Conservation (phyloP, 2,797 vertebrate species). For the Anguilla obscura region DNA sequence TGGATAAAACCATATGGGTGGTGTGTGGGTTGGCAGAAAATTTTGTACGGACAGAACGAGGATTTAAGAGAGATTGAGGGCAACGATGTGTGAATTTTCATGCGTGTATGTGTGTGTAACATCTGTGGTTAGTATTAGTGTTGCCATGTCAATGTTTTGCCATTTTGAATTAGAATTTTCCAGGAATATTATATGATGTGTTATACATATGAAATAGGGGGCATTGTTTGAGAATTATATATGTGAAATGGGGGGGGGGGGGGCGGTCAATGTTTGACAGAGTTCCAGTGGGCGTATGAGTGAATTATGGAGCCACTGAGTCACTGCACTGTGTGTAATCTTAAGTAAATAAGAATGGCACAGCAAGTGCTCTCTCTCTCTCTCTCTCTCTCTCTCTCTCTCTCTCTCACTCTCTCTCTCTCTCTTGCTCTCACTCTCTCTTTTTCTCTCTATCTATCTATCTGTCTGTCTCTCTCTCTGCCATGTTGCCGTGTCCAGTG, state of each 20-base stretch:
- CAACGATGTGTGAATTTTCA: not conserved
- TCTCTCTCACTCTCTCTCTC: too few relatives aligned
- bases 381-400: not conserved
- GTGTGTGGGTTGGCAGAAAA: not conserved
- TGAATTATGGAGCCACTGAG: not conserved
- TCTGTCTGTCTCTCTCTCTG: slow-evolving; percentile 22
- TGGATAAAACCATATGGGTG: not conserved
- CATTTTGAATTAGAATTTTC: not conserved
- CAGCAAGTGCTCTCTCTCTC: not conserved
- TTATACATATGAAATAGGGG: not conserved
- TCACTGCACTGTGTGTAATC: not conserved
- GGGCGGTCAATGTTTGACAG: not conserved
- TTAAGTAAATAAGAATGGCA: not conserved
- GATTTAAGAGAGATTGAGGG: not conserved
- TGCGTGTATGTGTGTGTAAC: slow-evolving; percentile 4
- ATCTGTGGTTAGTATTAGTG: not conserved
- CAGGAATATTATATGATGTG: not conserved
- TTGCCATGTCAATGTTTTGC: not conserved
- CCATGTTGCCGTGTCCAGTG: slow-evolving; percentile 76
- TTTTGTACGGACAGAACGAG: not conserved
- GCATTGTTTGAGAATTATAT: too few relatives aligned
- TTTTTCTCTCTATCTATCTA: slow-evolving; percentile 62
- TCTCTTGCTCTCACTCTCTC: slow-evolving; percentile 57
- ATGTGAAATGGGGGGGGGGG: too few relatives aligned
- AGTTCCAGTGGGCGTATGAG: not conserved